Evolutionary conservation across 2,888 invertebrate genomes (phyloP).

Genomic region (Hydraecia micacea): DNA sequence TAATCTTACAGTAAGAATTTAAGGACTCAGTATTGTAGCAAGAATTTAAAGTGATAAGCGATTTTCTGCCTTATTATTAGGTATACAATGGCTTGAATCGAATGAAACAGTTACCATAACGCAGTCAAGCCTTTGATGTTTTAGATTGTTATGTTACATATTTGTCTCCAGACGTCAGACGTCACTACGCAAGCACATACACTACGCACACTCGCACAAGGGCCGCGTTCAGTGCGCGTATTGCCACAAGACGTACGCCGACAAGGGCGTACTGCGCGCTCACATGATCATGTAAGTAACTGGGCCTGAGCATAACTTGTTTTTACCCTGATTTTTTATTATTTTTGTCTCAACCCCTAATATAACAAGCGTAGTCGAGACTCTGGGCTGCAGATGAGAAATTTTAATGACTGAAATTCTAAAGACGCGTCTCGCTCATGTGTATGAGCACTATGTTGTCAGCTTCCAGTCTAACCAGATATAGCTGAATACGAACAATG

Average conservation of each 20-base stretch:
- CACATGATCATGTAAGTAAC: constrained; percentile 79
- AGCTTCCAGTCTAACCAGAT: background rate
- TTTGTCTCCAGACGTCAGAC: constrained; percentile 71
- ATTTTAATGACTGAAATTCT: too few relatives aligned
- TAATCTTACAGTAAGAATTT: background rate
- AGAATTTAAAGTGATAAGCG: too few relatives aligned
- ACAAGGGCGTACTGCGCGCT: constrained; percentile 73
- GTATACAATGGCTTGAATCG: background rate
- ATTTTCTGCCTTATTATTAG: background rate
- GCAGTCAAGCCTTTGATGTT: background rate
- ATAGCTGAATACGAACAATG: background rate
- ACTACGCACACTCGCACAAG: constrained; percentile 69
- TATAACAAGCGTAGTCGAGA: background rate
- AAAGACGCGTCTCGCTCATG: too few relatives aligned
- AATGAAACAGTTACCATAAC: background rate
- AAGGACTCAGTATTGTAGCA: background rate
- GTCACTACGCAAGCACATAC: constrained; percentile 76
- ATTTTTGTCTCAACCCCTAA: background rate
- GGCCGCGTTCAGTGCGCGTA: constrained; percentile 75
- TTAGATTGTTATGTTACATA: background rate
- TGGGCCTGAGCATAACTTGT: background rate
- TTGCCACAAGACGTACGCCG: constrained; percentile 76
- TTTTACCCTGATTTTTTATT: background rate
- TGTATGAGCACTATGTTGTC: background rate
- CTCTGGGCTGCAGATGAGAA: too few relatives aligned